Base-by-base conservation (phyloP, 2,113 vertebrate genomes). In the Progne subis region DNA sequence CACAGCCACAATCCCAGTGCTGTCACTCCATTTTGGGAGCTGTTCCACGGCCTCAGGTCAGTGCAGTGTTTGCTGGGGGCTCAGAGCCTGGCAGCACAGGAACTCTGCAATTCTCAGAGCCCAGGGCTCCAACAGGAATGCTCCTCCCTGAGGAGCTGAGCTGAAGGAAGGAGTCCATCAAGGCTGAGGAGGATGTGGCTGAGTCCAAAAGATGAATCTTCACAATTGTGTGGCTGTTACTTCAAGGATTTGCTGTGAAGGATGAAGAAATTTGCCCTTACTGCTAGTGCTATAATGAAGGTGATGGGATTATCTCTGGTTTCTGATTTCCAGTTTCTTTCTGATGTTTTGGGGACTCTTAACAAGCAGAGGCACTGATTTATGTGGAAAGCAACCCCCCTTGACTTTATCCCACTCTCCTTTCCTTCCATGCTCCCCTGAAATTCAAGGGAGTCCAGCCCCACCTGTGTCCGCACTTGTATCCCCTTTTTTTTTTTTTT, bases 201-300 rank as follows among this genome's bases (percentile, higher is more conserved):
- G 26, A 13, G 31, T 18, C 52, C 63, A 32, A 14, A 65, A 28
- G 20, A n/a, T 0, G 4, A 65, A 78, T 12, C 4, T 57, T 9
- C n/a, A 23, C 13, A 11, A 1, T 1, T 5, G 17, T 1, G 1
- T 2, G 12, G 78, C 25, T 85, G 28, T 34, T 28, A 1, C 18
- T 39, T 9, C 5, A 14, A 46, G 12, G 31, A 31, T 37, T 61
- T 63, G 5, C 19, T 25, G 4, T 15, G 49, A 49, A 61, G 52
- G 20, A 37, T 72, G 24, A 8, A 44, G 57, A 88, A 0, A 26
- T 3, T 18, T 16, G 7, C 32, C 37, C 26, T 74, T 74, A 32
- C 31, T 70, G 50, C 10, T 23, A 25, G 60, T 9, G 60, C 15
- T 32, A 0, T 5, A 17, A 18, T 12, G 47, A 26, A 61, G 28